Conservation (phyloP, 1,140 invertebrate species). For the Drosophila arizonae region DNA sequence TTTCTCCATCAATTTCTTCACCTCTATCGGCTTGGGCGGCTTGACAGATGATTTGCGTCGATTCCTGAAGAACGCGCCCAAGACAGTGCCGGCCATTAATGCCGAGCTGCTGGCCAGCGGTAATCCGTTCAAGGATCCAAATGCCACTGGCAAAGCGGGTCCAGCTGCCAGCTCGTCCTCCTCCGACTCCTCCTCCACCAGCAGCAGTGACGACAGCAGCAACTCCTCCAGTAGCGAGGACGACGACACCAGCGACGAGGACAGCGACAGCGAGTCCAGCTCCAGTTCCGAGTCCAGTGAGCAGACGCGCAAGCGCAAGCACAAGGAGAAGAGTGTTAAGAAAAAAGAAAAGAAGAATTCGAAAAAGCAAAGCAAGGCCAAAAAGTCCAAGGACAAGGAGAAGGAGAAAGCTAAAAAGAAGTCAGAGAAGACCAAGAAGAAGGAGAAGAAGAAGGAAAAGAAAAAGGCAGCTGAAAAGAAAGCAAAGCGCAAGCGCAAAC, state of each 20-base stretch:
- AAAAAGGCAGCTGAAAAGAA: slow-evolving; percentile 46
- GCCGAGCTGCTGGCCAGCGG: slow-evolving; percentile 61
- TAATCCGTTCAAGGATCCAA: slow-evolving; percentile 58
- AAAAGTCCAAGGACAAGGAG: slow-evolving; percentile 25
- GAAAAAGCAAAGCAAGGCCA: slow-evolving; percentile 14
- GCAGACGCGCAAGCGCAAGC: slow-evolving; percentile 46
- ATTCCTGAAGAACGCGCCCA: slow-evolving; percentile 93
- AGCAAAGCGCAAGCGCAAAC: slow-evolving; percentile 50
- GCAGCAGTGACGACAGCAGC: slow-evolving; percentile 14
- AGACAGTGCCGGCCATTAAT: slow-evolving; percentile 83
- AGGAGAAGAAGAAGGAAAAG: slow-evolving; percentile 26
- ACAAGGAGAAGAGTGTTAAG: slow-evolving; percentile 51
- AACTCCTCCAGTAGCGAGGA: slow-evolving; percentile 37
- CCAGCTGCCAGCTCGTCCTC: neutral
- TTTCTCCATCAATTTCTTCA: slow-evolving; percentile 99
- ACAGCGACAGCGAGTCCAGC: slow-evolving; percentile 52
- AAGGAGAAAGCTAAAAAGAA: slow-evolving; percentile 35
- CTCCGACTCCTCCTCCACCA: slow-evolving; percentile 7
- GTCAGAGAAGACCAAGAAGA: slow-evolving; percentile 15
- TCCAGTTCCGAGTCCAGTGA: slow-evolving; percentile 55
- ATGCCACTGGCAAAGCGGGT: neutral
- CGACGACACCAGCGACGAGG: slow-evolving; percentile 45
- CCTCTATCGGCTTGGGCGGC: slow-evolving; percentile 98
- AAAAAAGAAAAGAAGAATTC: slow-evolving; percentile 18
- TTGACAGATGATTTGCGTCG: slow-evolving; percentile 96